Evolutionary conservation across 1,140 invertebrate genomes (phyloP), one percentile per base, ranked within the genome.

Genomic region (Macrostomum lignano): DNA sequence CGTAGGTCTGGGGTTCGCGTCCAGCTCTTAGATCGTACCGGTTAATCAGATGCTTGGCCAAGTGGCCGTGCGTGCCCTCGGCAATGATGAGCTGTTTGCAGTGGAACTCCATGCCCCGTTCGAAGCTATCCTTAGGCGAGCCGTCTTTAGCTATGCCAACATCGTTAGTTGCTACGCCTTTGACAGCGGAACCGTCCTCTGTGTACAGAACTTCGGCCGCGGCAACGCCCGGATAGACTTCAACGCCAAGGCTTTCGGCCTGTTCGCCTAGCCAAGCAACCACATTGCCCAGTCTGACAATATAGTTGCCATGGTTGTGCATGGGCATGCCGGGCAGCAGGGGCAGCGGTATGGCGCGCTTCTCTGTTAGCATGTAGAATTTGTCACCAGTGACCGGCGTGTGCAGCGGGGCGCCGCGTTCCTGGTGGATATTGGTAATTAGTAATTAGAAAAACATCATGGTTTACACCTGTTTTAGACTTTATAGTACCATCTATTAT

Each of bases 131-230:
- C 58, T 96, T 98, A 0, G 91, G 88, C 21, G 81, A 75, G 1
- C 91, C 91, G 61, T 91, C 86, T 58, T 96, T 98, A 14, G 76
- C 71, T 37, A 99, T 84, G 37, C 91, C 91, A 5, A 96, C 81
- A 62, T 99, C 91, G 47, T 81, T 84, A 0, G 88, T 98, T 0
- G 91, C 88, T 36, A 98, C 71, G 26, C 91, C 91, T 57, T 79
- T 82, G 0, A 98, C 72, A 39, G 74, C 78, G 4, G 81, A 84
- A 60, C 91, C 78, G 37, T 74, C 68, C 44, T 88, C 71, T 52
- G 5, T 31, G 15, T 21, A 25, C 9, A 17, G 17, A 36, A 59
- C 60, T 60, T 94, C 86, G 34, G 76, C 67, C 1, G 76, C 86
- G 1, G 78, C 77, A 55, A 73, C 78, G 1, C 84, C 86, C 2